Percentiles rank a stretch among this genome's conserved stretches.
Conservation (phyloP, 2,888 invertebrate species). For the Drosophila nr. perissopoda region DNA sequence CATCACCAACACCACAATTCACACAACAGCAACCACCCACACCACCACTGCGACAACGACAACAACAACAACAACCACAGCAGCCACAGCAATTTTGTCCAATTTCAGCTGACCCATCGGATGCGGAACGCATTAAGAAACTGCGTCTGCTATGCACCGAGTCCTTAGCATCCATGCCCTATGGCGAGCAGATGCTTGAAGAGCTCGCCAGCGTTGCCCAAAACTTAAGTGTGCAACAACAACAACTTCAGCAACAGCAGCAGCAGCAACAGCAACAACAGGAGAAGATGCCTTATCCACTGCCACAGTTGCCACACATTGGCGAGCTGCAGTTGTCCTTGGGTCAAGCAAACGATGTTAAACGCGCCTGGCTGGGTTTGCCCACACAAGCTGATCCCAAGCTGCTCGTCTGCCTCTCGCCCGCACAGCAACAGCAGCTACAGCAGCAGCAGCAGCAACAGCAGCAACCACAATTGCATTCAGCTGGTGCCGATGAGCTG, state of each 20-base stretch:
- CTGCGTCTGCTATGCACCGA: slow-evolving; percentile 89
- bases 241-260: slow-evolving; percentile 22
- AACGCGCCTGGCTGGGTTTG: slow-evolving; percentile 87
- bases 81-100: slow-evolving; percentile 34
- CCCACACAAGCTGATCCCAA: slow-evolving; percentile 87
- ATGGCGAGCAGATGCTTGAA: slow-evolving; percentile 89
- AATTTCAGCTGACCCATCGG: slow-evolving; percentile 57
- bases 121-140: slow-evolving; percentile 84
- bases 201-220: slow-evolving; percentile 89
- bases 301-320: slow-evolving; percentile 86
- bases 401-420: slow-evolving; percentile 89
- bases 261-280: slow-evolving; percentile 19
- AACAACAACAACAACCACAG: slow-evolving; percentile 15
- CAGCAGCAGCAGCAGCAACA: slow-evolving; percentile 82
- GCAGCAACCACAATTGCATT: slow-evolving; percentile 81
- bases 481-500: slow-evolving; percentile 86
- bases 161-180: slow-evolving; percentile 88
- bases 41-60: slow-evolving; percentile 18
- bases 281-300: slow-evolving; percentile 85
- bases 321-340: slow-evolving; percentile 84
- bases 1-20: slow-evolving; percentile 56
- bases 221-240: slow-evolving; percentile 75
- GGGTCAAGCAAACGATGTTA: slow-evolving; percentile 8
- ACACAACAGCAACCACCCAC: slow-evolving; percentile 8
- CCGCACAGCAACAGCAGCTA: slow-evolving; percentile 87